A percentile compares a stretch with the other conserved stretches of the same genome.
phyloP scores from a whole-genome alignment of 2,113 vertebrate genomes.

The Percina caprodes region DNA sequence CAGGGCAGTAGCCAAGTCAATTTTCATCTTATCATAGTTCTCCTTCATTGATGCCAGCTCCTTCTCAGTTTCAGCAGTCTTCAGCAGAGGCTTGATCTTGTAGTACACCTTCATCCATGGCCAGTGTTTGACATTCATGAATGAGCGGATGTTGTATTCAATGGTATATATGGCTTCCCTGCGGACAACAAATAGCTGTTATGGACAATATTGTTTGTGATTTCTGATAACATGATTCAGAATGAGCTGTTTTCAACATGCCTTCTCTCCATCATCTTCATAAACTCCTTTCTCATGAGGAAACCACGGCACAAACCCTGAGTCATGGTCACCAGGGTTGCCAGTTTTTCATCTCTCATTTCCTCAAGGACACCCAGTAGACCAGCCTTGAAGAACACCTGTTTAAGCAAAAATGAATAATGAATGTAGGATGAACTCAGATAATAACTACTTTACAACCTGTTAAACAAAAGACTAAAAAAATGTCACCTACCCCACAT shows the following conservation, averaged over 20 bases:
- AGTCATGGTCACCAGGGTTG: slow-evolving; percentile 69
- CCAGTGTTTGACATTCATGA: slow-evolving; percentile 78
- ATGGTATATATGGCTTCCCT: slow-evolving; percentile 70
- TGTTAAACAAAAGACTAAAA: not conserved
- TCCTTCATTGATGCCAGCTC: slow-evolving; percentile 69
- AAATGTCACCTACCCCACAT: no score
- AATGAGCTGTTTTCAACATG: slow-evolving; percentile 21
- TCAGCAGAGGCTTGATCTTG: slow-evolving; percentile 77
- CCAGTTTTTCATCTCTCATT: slow-evolving; percentile 73
- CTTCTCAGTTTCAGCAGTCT: slow-evolving; percentile 72
- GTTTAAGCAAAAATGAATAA: not conserved
- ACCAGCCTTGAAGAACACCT: slow-evolving; percentile 74
- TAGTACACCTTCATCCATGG: slow-evolving; percentile 80
- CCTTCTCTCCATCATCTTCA: slow-evolving; percentile 69
- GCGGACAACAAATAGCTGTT: slow-evolving; percentile 3
- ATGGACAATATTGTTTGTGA: not conserved
- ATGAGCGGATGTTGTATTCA: slow-evolving; percentile 73
- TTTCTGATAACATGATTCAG: not conserved
- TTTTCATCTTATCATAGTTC: slow-evolving; percentile 70
- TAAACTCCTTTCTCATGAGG: slow-evolving; percentile 70
- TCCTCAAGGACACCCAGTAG: slow-evolving; percentile 66
- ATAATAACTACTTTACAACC: not conserved
- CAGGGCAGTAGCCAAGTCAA: slow-evolving; percentile 63
- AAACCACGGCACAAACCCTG: slow-evolving; percentile 67
- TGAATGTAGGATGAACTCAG: not conserved